Conservation (phyloP, 2,888 invertebrate genomes). For the Sicus ferrugineus region DNA sequence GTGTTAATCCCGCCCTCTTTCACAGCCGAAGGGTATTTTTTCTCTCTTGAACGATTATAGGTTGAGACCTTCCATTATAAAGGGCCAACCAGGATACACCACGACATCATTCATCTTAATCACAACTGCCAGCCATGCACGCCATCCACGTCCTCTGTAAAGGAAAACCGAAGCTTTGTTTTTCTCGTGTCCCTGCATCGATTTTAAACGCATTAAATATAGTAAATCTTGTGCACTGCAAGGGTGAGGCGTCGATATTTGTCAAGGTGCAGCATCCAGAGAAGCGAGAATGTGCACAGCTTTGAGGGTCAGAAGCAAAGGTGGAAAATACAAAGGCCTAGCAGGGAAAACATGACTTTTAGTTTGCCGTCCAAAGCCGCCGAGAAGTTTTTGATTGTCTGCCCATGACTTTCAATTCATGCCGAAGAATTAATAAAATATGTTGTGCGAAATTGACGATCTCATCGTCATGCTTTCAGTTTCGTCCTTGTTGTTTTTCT, state of each 20-base stretch:
- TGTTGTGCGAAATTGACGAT: no score
- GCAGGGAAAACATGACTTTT: not conserved
- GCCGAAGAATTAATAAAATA: constrained; percentile 6
- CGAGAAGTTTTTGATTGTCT: not conserved
- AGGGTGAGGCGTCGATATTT: constrained; percentile 8
- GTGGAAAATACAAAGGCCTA: not conserved
- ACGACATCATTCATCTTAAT: constrained; percentile 23
- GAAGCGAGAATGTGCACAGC: not conserved
- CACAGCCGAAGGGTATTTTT: not conserved
- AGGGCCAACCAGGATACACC: not conserved
- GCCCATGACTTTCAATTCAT: constrained; percentile 25
- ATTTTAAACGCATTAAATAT: constrained; percentile 14
- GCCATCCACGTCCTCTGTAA: not conserved
- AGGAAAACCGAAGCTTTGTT: not conserved
- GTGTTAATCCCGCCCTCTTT: not conserved
- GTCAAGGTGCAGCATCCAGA: not conserved
- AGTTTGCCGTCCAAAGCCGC: not conserved
- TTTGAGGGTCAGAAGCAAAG: not conserved
- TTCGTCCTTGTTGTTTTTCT: no score
- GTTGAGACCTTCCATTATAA: not conserved
- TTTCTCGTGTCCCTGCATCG: not conserved
- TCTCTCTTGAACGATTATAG: not conserved
- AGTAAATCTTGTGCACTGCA: not conserved
- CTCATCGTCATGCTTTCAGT: no score
- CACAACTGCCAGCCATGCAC: not conserved